Conservation (phyloP, 64 coral and sea anemone species). For the Hydrozoanthus tunicans region DNA sequence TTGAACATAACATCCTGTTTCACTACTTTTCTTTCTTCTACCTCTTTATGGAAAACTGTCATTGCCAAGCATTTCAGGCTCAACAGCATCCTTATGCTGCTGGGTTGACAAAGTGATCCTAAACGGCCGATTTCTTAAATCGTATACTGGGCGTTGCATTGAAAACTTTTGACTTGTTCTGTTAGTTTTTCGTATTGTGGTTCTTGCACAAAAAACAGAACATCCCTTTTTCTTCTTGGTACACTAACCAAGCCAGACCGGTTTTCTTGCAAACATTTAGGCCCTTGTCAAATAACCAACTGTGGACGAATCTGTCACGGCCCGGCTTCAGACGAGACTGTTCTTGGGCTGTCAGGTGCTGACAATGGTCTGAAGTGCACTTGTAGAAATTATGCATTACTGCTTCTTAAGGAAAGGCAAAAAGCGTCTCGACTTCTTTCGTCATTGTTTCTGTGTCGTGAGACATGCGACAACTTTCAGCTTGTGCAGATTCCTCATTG, state of each 20-base stretch:
- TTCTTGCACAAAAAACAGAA: conserved; percentile 46
- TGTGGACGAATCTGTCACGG: conserved; percentile 46
- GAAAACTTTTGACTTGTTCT: conserved; percentile 51
- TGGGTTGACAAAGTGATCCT: too few species aligned
- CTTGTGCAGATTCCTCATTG: too few species aligned
- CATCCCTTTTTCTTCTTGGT: conserved; percentile 46
- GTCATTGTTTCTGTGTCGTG: neutral
- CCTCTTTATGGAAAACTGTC: too few species aligned
- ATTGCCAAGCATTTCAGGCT: too few species aligned
- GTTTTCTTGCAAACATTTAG: conserved; percentile 36
- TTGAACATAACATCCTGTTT: too few species aligned
- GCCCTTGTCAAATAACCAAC: conserved; percentile 44
- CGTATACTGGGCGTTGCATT: conserved; percentile 47
- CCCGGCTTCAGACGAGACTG: conserved; percentile 33
- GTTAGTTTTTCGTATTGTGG: conserved; percentile 44
- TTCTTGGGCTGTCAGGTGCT: conserved; percentile 32
- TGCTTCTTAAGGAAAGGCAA: conserved; percentile 45
- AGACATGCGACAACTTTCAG: neutral
- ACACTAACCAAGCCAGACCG: conserved; percentile 33
- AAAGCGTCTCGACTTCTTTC: conserved; percentile 47
- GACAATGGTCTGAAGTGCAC: conserved; percentile 31
- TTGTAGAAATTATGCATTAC: conserved; percentile 51
- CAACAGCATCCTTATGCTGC: too few species aligned
- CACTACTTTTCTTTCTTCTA: too few species aligned
- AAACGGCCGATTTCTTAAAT: conserved; percentile 48